Evolutionary conservation across 30 jellyfish, hydroid and myxozoan genomes (phyloP).

Genomic region (Sanderia malayensis): DNA sequence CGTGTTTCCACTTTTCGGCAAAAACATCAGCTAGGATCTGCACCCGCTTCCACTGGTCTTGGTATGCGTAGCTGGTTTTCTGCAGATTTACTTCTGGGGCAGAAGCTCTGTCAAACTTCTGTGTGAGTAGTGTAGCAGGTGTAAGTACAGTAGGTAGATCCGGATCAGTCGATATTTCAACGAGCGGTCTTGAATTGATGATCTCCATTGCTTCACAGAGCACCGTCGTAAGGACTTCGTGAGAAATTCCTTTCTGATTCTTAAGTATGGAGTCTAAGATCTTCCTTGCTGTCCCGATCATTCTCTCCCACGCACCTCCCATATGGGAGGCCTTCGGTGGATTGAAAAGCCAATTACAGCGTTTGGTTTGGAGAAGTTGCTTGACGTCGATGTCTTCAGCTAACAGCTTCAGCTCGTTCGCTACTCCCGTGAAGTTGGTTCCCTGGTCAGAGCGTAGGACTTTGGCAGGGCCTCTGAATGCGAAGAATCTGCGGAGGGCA

Average conservation of each 20-base stretch:
- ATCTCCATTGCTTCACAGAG: no score
- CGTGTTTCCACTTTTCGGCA: slow-evolving; percentile 24
- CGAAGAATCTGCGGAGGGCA: neutral
- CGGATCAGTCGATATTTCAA: slow-evolving; percentile 30
- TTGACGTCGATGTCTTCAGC: slow-evolving; percentile 6
- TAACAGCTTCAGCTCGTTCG: neutral
- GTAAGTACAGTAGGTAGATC: slow-evolving; percentile 29
- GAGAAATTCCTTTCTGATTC: slow-evolving; percentile 13
- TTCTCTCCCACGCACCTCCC: slow-evolving; percentile 61
- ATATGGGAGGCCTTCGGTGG: slow-evolving; percentile 52
- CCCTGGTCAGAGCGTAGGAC: neutral
- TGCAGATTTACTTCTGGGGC: slow-evolving; percentile 8
- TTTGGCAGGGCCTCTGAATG: neutral
- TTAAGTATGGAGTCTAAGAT: slow-evolving; percentile 18
- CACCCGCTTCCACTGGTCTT: slow-evolving; percentile 13
- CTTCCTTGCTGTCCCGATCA: slow-evolving; percentile 35
- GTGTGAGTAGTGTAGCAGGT: slow-evolving; percentile 31
- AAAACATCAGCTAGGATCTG: slow-evolving; percentile 8
- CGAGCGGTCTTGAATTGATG: slow-evolving; percentile 46
- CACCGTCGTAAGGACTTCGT: slow-evolving; percentile 33
- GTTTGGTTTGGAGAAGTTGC: slow-evolving; percentile 18
- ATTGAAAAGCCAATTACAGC: slow-evolving; percentile 46
- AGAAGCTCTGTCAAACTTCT: slow-evolving; percentile 25
- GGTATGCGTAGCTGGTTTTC: neutral
- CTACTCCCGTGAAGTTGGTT: neutral